Percentiles rank a stretch among this genome's conserved stretches.
phyloP scores from a whole-genome alignment of 2,888 invertebrate species.

The Nyleta sp. region DNA sequence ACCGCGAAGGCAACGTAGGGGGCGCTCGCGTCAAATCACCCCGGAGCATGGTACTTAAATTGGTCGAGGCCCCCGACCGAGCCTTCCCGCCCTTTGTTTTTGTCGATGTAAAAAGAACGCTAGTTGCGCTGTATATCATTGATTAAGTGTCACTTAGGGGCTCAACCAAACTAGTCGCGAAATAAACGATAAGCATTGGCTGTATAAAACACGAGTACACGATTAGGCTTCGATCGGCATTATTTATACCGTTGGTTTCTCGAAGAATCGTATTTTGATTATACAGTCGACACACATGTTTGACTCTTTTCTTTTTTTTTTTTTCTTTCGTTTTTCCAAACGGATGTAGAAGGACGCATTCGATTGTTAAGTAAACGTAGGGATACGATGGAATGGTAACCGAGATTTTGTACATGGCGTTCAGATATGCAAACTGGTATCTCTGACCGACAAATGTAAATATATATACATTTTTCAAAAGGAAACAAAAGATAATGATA shows the following conservation, averaged over 20 bases:
- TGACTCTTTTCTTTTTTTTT: no score
- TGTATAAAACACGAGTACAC: constrained; percentile 60
- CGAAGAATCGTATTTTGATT: constrained; percentile 50
- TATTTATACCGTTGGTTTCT: constrained; percentile 47
- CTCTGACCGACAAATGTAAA: constrained; percentile 55
- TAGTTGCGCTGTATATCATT: constrained; percentile 59
- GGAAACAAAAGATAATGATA: no score
- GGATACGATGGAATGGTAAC: constrained; percentile 47
- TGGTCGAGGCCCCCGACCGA: constrained; percentile 27
- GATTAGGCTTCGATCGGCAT: constrained; percentile 56
- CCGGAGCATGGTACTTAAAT: constrained; percentile 52
- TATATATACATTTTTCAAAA: constrained; percentile 60
- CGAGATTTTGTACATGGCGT: constrained; percentile 56
- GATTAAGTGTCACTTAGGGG: constrained; percentile 62
- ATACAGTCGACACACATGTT: constrained; percentile 20
- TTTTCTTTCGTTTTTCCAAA: constrained; percentile 36
- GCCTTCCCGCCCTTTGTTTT: constrained; percentile 37
- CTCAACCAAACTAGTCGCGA: constrained; percentile 63
- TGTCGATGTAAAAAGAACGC: constrained; percentile 52
- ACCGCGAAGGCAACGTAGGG: constrained; percentile 45
- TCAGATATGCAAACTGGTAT: constrained; percentile 52
- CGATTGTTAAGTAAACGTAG: constrained; percentile 48
- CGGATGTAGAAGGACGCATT: constrained; percentile 26
- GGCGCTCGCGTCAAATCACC: constrained; percentile 32
- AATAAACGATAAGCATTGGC: constrained; percentile 61